Evolutionary conservation across 2,797 vertebrate species (phyloP).

Genomic region (Allenopithecus nigroviridis): DNA sequence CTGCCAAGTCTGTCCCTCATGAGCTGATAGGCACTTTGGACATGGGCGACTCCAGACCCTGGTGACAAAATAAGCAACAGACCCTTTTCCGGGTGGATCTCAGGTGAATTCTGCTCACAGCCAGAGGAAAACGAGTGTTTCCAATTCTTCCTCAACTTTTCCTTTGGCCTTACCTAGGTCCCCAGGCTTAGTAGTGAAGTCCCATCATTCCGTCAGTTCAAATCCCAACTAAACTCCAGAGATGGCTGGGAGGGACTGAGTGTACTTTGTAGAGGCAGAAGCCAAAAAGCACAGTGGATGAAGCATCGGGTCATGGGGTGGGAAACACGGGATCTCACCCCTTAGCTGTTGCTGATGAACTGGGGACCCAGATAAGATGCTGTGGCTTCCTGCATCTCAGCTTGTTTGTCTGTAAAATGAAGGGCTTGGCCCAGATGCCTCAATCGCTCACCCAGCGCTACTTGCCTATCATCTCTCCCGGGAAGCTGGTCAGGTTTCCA

Average conservation of each 20-base stretch:
- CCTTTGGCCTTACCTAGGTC: neutral
- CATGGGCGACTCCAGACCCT: neutral
- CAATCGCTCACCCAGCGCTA: neutral
- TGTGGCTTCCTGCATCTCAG: neutral
- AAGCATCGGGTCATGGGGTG: accelerated
- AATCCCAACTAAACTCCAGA: neutral
- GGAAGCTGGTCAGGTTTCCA: neutral
- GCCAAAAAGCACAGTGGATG: accelerated
- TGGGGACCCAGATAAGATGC: neutral
- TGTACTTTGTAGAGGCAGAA: neutral
- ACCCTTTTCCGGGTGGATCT: neutral
- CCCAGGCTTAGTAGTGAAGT: neutral
- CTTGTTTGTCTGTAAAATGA: neutral
- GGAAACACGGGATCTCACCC: neutral
- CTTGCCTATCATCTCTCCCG: neutral
- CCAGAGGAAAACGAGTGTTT: neutral
- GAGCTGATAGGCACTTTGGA: neutral
- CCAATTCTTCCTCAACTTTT: neutral
- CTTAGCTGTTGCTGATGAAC: neutral
- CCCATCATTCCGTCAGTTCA: neutral
- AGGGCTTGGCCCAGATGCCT: neutral
- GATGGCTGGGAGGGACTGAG: neutral
- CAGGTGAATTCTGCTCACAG: neutral
- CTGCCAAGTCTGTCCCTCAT: neutral
- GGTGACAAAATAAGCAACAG: neutral